phyloP scores from a whole-genome alignment of 2,888 invertebrate species.

The Philonicus albiceps region DNA sequence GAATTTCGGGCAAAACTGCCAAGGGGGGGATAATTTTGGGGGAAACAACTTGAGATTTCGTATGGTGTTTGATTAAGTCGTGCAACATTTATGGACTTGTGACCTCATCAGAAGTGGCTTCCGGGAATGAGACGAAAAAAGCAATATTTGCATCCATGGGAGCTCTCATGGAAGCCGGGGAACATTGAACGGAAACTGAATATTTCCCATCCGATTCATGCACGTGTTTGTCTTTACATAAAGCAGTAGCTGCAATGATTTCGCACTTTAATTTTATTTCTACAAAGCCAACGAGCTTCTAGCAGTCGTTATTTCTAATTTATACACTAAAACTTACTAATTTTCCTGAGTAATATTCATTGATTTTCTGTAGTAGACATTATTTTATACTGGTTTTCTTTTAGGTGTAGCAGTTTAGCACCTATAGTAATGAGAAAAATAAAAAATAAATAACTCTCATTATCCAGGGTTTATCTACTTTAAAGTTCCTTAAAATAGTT shows the following conservation, averaged over 20 bases:
- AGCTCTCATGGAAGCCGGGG: not conserved
- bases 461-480: too few species aligned
- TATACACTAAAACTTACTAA: not conserved
- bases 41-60: constrained; percentile 8
- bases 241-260: too few species aligned
- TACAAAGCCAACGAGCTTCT: too few species aligned
- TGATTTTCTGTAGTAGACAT: too few species aligned
- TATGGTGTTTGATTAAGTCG: constrained; percentile 15
- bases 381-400: too few species aligned
- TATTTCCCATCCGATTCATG: not conserved
- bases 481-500: too few species aligned
- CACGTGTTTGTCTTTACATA: not conserved
- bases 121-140: not conserved
- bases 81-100: not conserved
- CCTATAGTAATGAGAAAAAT: too few species aligned
- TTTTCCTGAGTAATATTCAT: not conserved
- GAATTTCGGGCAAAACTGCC: not conserved
- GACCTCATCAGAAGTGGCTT: not conserved
- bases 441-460: too few species aligned
- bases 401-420: too few species aligned
- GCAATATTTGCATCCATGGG: not conserved
- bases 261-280: too few species aligned
- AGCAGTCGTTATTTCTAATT: not conserved
- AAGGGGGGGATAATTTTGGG: not conserved
- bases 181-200: not conserved